Conservation (phyloP, 1,140 invertebrate genomes). For the Aphidius ervi region DNA sequence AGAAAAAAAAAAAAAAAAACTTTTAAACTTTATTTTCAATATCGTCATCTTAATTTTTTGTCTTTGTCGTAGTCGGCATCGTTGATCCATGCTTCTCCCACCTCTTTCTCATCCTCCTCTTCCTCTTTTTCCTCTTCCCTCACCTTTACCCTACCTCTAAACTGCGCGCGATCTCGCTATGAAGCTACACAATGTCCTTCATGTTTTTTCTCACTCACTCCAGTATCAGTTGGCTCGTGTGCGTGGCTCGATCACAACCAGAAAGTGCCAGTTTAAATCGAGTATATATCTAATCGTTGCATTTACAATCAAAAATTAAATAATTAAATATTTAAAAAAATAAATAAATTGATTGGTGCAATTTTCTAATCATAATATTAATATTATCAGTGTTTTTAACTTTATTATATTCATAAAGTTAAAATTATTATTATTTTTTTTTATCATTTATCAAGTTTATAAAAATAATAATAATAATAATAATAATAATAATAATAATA, state of each 20-base stretch:
- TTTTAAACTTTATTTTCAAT: conserved; percentile 6
- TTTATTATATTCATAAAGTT: no score
- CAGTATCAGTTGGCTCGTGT: conserved; percentile 25
- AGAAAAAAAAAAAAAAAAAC: no score
- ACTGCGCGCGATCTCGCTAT: conserved; percentile 9
- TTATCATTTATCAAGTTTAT: conserved; percentile 1
- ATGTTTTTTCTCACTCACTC: conserved; percentile 19
- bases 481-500: no score
- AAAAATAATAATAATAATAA: not conserved
- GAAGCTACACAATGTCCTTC: conserved; percentile 10
- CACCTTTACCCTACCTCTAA: conserved; percentile 4
- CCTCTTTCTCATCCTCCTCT: conserved; percentile 13
- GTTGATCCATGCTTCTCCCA: conserved; percentile 16
- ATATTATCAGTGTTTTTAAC: no score
- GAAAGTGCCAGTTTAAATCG: conserved; percentile 48
- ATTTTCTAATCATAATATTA: not conserved
- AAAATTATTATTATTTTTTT: not conserved
- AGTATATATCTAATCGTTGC: conserved; percentile 27
- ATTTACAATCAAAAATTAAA: conserved; percentile 10
- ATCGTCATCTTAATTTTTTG: not conserved
- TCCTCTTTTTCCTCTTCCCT: not conserved
- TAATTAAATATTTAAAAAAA: conserved; percentile 14
- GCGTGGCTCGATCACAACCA: conserved; percentile 37
- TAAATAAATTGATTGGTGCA: not conserved
- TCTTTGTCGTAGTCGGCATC: conserved; percentile 13